Conservation (phyloP, 1,140 invertebrate species). For the Sminthurinus signatus region DNA sequence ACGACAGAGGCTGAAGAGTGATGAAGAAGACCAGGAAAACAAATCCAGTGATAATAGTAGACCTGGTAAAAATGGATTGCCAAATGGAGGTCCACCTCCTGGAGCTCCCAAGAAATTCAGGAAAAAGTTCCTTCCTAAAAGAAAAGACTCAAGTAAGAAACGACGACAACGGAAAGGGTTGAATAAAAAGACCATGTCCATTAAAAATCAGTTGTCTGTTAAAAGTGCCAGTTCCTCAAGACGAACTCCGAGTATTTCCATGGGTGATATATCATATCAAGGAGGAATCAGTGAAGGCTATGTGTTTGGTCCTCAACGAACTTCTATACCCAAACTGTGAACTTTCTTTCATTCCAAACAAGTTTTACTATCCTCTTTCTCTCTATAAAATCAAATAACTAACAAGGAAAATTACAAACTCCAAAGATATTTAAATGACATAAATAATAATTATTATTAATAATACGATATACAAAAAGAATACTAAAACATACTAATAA, state of each 20-base stretch:
- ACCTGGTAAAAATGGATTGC: slow-evolving; percentile 24
- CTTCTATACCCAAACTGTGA: slow-evolving; percentile 21
- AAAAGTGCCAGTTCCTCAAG: slow-evolving; percentile 28
- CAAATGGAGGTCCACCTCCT: slow-evolving; percentile 35
- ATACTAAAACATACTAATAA: too few relatives aligned
- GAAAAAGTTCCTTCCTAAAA: slow-evolving; percentile 36
- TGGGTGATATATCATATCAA: too few relatives aligned
- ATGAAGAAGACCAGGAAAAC: slow-evolving; percentile 12
- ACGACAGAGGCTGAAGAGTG: neutral
- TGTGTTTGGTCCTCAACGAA: slow-evolving; percentile 9
- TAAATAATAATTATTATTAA: too few relatives aligned
- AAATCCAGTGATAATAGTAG: neutral
- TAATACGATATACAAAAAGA: too few relatives aligned
- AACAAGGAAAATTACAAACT: too few relatives aligned
- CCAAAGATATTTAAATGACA: too few relatives aligned
- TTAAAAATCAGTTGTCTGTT: slow-evolving; percentile 29
- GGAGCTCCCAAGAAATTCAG: slow-evolving; percentile 33
- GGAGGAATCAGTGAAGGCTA: slow-evolving; percentile 17
- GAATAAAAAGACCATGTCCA: slow-evolving; percentile 22
- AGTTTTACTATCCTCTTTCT: too few relatives aligned
- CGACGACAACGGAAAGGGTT: slow-evolving; percentile 33
- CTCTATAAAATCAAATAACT: too few relatives aligned
- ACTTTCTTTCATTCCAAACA: too few relatives aligned
- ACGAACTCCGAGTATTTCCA: slow-evolving; percentile 32
- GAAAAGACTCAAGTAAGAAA: slow-evolving; percentile 36